phyloP scores from a whole-genome alignment of 2,888 invertebrate species.

The Meteorus colon region DNA sequence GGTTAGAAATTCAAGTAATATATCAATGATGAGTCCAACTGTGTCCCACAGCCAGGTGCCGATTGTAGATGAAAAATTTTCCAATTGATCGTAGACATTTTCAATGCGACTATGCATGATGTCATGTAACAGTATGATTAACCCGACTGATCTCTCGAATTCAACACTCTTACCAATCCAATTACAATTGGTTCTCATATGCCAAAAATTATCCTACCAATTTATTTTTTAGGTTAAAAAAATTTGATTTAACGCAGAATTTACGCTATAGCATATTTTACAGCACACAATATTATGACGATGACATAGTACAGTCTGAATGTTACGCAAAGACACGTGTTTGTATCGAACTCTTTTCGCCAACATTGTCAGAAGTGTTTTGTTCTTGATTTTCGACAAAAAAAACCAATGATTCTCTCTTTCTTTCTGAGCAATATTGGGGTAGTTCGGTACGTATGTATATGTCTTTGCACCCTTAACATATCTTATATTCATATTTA shows the following conservation, averaged over 20 bases:
- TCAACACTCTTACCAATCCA: neutral
- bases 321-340: constrained; percentile 13
- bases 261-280: constrained; percentile 12
- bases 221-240: constrained; percentile 8
- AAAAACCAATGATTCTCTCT: neutral
- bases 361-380: constrained; percentile 3
- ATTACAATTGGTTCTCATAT: neutral
- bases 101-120: constrained; percentile 42
- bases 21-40: constrained; percentile 58
- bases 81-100: constrained; percentile 55
- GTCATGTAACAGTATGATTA: neutral
- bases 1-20: constrained; percentile 60
- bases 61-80: constrained; percentile 54
- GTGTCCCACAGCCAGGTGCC: constrained; percentile 64
- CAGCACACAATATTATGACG: constrained; percentile 7
- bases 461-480: neutral
- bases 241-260: neutral
- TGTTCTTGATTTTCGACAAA: neutral
- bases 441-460: neutral
- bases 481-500: neutral
- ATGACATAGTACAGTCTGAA: constrained; percentile 15
- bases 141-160: neutral
- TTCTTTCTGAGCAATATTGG: neutral
- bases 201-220: neutral
- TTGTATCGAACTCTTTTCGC: neutral